phyloP scores from a whole-genome alignment of 1,140 invertebrate genomes.

The Drosophila sturtevanti region DNA sequence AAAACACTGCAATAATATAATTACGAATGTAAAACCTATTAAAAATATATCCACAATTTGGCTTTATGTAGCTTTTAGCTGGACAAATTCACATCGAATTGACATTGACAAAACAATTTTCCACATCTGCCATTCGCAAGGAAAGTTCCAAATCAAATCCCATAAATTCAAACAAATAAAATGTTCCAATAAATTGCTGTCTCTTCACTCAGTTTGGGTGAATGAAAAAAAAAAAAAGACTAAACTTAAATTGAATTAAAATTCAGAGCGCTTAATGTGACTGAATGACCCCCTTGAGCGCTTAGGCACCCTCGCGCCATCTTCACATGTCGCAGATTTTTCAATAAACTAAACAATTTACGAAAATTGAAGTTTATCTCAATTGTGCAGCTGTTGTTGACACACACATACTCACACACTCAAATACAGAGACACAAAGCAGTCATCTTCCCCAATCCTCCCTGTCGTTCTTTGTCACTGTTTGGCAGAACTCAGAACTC shows the following conservation, averaged over 20 bases:
- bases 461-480: conserved; percentile 10
- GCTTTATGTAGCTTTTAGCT: conserved; percentile 35
- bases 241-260: conserved; percentile 80
- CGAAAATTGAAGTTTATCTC: conserved; percentile 81
- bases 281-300: conserved; percentile 11
- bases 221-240: conserved; percentile 63
- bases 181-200: conserved; percentile 73
- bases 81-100: conserved; percentile 21
- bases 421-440: conserved; percentile 23
- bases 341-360: conserved; percentile 82
- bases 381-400: conserved; percentile 81
- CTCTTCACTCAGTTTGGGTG: conserved; percentile 31
- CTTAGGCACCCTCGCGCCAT: conserved; percentile 12
- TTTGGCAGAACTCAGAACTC: conserved; percentile 58
- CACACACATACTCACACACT: conserved; percentile 60
- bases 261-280: conserved; percentile 73
- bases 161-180: conserved; percentile 77
- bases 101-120: conserved; percentile 31
- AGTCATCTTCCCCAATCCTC: background rate
- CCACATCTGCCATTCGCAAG: conserved; percentile 42
- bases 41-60: background rate
- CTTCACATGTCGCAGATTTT: conserved; percentile 80
- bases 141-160: conserved; percentile 55
- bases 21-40: background rate
- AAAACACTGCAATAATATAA: too few relatives aligned